A percentile compares a stretch with the other conserved stretches of the same genome.
Conservation (phyloP, 2,113 vertebrate species). For the Equus quagga region DNA sequence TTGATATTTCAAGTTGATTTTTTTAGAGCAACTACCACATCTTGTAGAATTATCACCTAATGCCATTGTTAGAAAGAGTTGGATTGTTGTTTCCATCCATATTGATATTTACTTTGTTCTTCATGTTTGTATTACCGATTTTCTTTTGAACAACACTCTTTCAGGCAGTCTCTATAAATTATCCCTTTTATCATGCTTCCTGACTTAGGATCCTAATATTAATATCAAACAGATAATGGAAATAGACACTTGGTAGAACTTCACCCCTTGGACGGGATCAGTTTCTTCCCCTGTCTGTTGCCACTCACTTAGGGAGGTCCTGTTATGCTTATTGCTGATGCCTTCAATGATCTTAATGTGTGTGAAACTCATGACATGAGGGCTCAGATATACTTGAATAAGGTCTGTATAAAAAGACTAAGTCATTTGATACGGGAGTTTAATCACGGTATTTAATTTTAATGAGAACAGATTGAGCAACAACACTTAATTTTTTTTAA, state of each 20-base stretch:
- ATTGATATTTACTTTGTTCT: neutral
- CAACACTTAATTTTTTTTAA: conserved; percentile 42
- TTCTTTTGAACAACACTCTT: neutral
- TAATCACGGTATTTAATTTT: conserved; percentile 18
- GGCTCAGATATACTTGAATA: neutral
- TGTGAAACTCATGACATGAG: neutral
- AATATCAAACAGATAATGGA: neutral
- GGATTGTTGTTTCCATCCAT: neutral
- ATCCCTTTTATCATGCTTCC: neutral
- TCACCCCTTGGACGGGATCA: neutral
- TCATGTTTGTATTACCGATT: neutral
- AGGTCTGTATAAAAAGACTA: neutral
- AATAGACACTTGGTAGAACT: neutral
- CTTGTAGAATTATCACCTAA: neutral
- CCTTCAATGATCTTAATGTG: neutral
- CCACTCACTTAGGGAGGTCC: neutral
- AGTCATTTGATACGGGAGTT: neutral
- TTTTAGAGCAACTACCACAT: neutral
- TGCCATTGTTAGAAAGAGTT: conserved; percentile 28
- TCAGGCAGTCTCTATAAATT: neutral
- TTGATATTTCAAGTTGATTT: neutral
- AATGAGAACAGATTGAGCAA: conserved; percentile 27
- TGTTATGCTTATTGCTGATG: neutral
- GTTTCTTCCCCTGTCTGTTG: neutral
- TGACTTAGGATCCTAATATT: neutral